A percentile compares a stretch with the other conserved stretches of the same genome.
These are phyloP conservation scores for Rambutsinella grinnellia DNA, from an alignment of 2,888 invertebrate genomes.

Conservation along the genomic window DNA sequence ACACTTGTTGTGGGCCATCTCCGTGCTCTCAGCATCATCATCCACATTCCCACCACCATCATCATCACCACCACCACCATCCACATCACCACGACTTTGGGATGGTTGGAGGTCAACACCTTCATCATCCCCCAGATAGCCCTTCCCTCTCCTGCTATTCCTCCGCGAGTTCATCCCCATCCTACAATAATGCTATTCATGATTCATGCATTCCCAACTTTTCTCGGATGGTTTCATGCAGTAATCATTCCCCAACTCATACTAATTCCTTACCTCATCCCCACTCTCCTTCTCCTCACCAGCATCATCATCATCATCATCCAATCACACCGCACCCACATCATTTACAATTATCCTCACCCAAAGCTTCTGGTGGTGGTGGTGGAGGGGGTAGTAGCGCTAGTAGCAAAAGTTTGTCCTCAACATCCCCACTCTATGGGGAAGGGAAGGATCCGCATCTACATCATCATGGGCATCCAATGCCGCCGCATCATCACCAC, in stretches of 20 bases:
- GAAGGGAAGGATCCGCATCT: too few relatives aligned
- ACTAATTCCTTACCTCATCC: conserved; percentile 21
- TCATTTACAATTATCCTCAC: conserved; percentile 27
- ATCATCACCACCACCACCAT: too few relatives aligned
- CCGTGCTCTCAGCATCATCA: conserved; percentile 39
- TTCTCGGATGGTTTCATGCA: conserved; percentile 33
- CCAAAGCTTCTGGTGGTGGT: conserved; percentile 9
- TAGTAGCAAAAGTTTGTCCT: neutral
- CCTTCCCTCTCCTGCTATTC: conserved; percentile 39
- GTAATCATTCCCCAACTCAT: conserved; percentile 31
- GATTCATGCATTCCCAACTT: conserved; percentile 32
- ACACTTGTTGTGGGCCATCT: conserved; percentile 47
- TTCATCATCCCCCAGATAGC: conserved; percentile 35
- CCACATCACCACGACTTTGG: too few relatives aligned
- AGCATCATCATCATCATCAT: too few relatives aligned
- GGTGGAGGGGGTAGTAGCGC: conserved; percentile 31
- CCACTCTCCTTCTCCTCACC: conserved; percentile 28
- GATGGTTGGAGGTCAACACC: too few relatives aligned
- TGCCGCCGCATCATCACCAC: conserved; percentile 35
- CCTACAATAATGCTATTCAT: too few relatives aligned
- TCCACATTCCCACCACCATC: too few relatives aligned
- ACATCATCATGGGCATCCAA: too few relatives aligned
- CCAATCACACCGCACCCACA: conserved; percentile 13
- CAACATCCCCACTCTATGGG: too few relatives aligned
- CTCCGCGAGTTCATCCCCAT: conserved; percentile 33